phyloP scores from a whole-genome alignment of 2,888 invertebrate genomes.

The Pogonocherus hispidulus region DNA sequence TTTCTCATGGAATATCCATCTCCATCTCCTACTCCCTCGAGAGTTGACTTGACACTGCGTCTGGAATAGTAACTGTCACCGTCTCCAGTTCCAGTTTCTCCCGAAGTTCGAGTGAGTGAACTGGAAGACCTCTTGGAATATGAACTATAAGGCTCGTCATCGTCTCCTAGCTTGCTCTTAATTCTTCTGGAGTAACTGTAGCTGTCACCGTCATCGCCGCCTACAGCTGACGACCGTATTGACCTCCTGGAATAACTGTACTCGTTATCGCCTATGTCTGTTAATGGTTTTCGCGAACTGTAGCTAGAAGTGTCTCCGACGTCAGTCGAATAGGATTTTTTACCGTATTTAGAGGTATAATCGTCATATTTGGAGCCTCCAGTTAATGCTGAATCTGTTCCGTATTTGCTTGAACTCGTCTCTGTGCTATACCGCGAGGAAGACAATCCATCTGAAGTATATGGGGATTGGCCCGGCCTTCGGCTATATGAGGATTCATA shows the following conservation, averaged over 20 bases:
- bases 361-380: conserved; percentile 53
- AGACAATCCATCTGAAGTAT: conserved; percentile 55
- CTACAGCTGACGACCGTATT: conserved; percentile 43
- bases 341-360: conserved; percentile 54
- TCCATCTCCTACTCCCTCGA: conserved; percentile 59
- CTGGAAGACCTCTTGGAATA: conserved; percentile 52
- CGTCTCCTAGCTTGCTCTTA: conserved; percentile 41
- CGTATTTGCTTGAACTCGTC: conserved; percentile 45
- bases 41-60: conserved; percentile 52
- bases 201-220: conserved; percentile 47
- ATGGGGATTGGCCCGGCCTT: conserved; percentile 58
- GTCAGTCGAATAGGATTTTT: conserved; percentile 42
- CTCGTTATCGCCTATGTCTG: conserved; percentile 49
- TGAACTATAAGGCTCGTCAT: conserved; percentile 45
- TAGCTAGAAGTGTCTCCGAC: conserved; percentile 51
- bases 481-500: conserved; percentile 63
- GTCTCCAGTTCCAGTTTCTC: conserved; percentile 46
- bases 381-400: conserved; percentile 33
- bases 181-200: conserved; percentile 49
- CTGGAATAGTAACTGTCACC: conserved; percentile 57
- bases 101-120: conserved; percentile 43
- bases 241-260: conserved; percentile 50
- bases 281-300: conserved; percentile 47
- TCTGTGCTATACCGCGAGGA: conserved; percentile 54
- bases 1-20: conserved; percentile 59